Conservation (phyloP, 2,888 invertebrate species). For the Pseudococcus longispinus region DNA sequence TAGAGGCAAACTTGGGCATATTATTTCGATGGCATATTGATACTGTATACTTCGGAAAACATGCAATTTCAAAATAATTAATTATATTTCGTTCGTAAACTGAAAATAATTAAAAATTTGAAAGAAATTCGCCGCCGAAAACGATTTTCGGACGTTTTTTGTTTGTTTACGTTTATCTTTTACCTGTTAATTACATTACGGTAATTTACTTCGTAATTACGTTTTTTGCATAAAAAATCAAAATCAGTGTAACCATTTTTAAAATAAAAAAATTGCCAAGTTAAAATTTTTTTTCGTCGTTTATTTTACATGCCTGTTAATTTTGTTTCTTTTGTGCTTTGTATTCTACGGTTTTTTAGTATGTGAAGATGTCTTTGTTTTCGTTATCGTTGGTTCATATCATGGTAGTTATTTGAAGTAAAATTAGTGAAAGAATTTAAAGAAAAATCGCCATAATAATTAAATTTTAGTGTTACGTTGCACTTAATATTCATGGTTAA, state of each 20-base stretch:
- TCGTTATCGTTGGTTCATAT: constrained; percentile 47
- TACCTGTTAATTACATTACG: background rate
- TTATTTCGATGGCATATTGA: background rate
- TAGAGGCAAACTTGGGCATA: constrained; percentile 3
- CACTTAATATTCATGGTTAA: constrained; percentile 35
- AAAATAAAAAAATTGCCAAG: background rate
- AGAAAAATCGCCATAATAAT: background rate
- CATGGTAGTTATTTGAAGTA: background rate
- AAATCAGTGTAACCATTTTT: background rate
- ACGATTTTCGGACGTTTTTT: background rate
- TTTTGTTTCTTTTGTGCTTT: constrained; percentile 42
- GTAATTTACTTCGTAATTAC: background rate
- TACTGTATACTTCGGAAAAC: background rate
- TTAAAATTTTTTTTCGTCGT: background rate
- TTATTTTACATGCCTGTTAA: background rate
- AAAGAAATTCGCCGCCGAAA: background rate
- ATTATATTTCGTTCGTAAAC: background rate
- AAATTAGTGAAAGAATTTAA: background rate
- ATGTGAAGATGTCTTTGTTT: constrained; percentile 49
- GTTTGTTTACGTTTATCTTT: background rate
- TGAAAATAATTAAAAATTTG: background rate
- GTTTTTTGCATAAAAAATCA: background rate
- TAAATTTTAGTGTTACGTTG: constrained; percentile 23
- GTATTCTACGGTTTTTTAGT: constrained; percentile 21
- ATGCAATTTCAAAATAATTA: background rate